Evolutionary conservation across 2,113 vertebrate species (phyloP).

Genomic region (Castor canadensis): DNA sequence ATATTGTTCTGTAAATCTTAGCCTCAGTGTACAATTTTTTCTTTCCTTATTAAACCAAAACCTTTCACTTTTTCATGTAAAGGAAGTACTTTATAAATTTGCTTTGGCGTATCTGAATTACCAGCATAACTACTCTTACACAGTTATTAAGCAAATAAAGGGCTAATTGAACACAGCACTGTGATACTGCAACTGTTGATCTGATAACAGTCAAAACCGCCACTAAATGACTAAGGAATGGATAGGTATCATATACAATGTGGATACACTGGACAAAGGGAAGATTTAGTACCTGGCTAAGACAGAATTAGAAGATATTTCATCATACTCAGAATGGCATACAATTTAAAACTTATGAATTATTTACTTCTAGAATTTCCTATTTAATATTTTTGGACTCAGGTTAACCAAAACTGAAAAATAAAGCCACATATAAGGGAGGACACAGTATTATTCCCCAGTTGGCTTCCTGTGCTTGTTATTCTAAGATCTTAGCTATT

Average conservation of each 20-base stretch:
- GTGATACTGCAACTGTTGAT: not conserved
- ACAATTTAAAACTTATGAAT: not conserved
- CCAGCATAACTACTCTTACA: not conserved
- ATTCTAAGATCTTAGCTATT: not conserved
- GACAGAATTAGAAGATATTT: not conserved
- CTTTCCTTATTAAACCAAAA: not conserved
- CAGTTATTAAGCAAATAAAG: not conserved
- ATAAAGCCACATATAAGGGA: not conserved
- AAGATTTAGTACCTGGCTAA: not conserved
- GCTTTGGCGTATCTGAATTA: not conserved
- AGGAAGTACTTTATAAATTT: not conserved
- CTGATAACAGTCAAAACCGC: not conserved
- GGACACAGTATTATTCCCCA: not conserved
- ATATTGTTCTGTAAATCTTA: not conserved
- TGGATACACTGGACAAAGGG: not conserved
- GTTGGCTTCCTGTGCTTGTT: not conserved
- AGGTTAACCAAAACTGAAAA: not conserved
- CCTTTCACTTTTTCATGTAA: not conserved
- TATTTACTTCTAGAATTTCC: not conserved
- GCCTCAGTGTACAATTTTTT: not conserved
- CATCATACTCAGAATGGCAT: not conserved
- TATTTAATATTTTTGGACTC: not conserved
- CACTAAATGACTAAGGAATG: not conserved
- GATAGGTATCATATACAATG: not conserved
- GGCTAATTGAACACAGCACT: not conserved